Percentiles rank a stretch among this genome's conserved stretches.
phyloP scores from a whole-genome alignment of 2,113 vertebrate species.

The Myiozetetes cayanensis region DNA sequence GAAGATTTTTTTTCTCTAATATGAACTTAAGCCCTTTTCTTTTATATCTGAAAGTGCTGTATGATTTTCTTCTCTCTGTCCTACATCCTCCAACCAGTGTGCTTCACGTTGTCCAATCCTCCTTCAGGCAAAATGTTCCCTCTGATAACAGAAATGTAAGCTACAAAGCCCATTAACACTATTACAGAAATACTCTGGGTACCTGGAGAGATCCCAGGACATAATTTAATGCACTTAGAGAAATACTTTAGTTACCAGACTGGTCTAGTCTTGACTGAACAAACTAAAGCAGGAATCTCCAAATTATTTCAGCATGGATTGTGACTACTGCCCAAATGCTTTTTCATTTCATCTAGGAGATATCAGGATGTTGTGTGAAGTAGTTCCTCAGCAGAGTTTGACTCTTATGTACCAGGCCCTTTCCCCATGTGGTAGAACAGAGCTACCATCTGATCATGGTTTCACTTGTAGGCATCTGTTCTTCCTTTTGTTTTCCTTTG shows the following conservation, averaged over 20 bases:
- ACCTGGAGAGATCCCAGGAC: background rate
- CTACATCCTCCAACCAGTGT: background rate
- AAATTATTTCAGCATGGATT: background rate
- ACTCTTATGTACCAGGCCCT: background rate
- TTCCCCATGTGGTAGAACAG: background rate
- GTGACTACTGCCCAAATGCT: background rate
- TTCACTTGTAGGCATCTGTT: background rate
- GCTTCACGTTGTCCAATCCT: background rate
- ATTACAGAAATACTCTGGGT: background rate
- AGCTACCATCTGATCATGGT: background rate
- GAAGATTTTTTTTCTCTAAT: background rate
- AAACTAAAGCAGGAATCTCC: background rate
- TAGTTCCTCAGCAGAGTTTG: background rate
- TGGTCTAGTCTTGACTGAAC: background rate
- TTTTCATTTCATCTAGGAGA: background rate
- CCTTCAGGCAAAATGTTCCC: background rate
- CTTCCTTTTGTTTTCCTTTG: background rate
- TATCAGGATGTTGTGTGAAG: background rate
- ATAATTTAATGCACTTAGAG: background rate
- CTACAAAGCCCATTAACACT: background rate
- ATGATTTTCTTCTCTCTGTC: background rate
- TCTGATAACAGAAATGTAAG: background rate
- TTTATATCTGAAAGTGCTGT: background rate
- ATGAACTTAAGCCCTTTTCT: background rate
- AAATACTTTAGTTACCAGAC: background rate